Conservation (phyloP, 2,797 vertebrate genomes). For the Trachops cirrhosus region DNA sequence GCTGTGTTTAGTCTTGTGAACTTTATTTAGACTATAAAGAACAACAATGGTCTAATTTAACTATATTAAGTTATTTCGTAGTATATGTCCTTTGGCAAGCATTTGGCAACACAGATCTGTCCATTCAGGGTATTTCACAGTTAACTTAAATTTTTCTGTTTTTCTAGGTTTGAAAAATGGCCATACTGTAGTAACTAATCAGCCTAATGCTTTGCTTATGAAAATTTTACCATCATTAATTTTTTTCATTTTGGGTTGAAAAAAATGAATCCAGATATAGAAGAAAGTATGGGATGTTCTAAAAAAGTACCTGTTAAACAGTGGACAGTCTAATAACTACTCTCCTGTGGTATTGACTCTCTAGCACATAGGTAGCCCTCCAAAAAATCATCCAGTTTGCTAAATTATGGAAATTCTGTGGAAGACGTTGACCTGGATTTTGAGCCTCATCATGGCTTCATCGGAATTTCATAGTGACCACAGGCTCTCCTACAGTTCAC, state of each 20-base stretch:
- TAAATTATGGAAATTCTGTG: slow-evolving; percentile 99
- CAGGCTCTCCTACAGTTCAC: slow-evolving; percentile 94
- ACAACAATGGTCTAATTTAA: slow-evolving; percentile 58
- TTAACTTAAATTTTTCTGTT: slow-evolving; percentile 67
- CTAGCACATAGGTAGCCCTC: slow-evolving; percentile 89
- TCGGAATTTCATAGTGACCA: slow-evolving; percentile 92
- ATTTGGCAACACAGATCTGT: slow-evolving; percentile 46
- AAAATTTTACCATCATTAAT: slow-evolving; percentile 80
- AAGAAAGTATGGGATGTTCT: slow-evolving; percentile 82
- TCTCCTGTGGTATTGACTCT: slow-evolving; percentile 84
- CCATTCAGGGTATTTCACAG: slow-evolving; percentile 57
- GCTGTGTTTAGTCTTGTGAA: slow-evolving; percentile 69
- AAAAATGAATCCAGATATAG: slow-evolving; percentile 89
- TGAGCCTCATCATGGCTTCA: slow-evolving; percentile 96
- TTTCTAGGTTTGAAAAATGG: slow-evolving; percentile 90
- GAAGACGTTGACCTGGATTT: slow-evolving; percentile 98
- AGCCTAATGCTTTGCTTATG: slow-evolving; percentile 85
- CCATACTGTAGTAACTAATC: slow-evolving; percentile 86
- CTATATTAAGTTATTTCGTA: slow-evolving; percentile 55
- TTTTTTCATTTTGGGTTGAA: slow-evolving; percentile 82
- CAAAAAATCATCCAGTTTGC: slow-evolving; percentile 86
- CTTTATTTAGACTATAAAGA: slow-evolving; percentile 67
- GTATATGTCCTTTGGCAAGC: slow-evolving; percentile 48
- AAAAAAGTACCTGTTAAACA: slow-evolving; percentile 81
- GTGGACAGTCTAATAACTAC: slow-evolving; percentile 83